Conservation (phyloP, 1,140 invertebrate species). For the Gyrodactylus bullatarudis region DNA sequence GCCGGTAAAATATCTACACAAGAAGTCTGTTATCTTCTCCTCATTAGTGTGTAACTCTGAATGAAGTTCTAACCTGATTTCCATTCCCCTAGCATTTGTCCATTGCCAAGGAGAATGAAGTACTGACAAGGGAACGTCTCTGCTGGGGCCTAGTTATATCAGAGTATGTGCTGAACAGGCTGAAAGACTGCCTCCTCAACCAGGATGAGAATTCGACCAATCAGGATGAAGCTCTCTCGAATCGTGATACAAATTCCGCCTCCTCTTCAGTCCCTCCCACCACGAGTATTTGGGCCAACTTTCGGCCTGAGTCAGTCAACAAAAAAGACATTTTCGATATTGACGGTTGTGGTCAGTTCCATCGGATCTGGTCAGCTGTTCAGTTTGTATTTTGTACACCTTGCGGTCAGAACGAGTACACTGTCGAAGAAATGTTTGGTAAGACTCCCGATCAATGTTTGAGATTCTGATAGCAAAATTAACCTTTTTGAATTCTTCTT, state of each 20-base stretch:
- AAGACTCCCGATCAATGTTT: too few species aligned
- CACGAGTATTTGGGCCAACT: slow-evolving; percentile 9
- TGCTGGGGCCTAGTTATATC: slow-evolving; percentile 96
- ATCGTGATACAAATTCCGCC: slow-evolving; percentile 15
- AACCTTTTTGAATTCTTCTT: too few species aligned
- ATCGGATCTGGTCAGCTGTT: slow-evolving; percentile 76
- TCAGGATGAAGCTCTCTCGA: slow-evolving; percentile 83
- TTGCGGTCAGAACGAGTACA: slow-evolving; percentile 76
- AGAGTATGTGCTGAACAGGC: slow-evolving; percentile 54
- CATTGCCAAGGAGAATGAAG: slow-evolving; percentile 55
- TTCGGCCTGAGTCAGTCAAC: background rate
- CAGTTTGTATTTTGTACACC: slow-evolving; percentile 95
- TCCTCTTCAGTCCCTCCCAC: slow-evolving; percentile 26
- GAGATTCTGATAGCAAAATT: background rate
- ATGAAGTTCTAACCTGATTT: too few species aligned
- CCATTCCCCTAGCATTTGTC: too few species aligned
- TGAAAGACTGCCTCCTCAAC: slow-evolving; percentile 35
- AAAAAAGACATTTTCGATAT: slow-evolving; percentile 66
- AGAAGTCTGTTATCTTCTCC: too few species aligned
- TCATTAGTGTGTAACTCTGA: too few species aligned
- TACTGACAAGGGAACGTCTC: slow-evolving; percentile 68
- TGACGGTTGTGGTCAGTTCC: slow-evolving; percentile 85
- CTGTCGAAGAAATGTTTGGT: slow-evolving; percentile 45
- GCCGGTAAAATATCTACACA: background rate
- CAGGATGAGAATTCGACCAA: slow-evolving; percentile 25